phyloP scores from a whole-genome alignment of 1,140 invertebrate species.

The Drosophila pseudoobscura region DNA sequence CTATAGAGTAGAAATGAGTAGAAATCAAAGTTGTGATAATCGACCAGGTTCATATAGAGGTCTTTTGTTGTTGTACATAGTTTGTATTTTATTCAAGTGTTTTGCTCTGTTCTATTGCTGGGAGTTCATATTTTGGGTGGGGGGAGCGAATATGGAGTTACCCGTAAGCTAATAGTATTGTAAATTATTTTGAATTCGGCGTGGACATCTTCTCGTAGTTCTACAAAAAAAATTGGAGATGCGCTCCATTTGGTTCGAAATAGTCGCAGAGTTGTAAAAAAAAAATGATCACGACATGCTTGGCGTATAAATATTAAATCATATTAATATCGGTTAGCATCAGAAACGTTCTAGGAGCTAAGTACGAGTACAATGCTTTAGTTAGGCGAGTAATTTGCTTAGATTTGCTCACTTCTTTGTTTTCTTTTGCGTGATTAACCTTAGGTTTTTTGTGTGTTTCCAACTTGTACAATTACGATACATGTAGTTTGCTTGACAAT shows the following conservation, averaged over 20 bases:
- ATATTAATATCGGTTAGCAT: conserved; percentile 69
- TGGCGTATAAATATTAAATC: conserved; percentile 49
- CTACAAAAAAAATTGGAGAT: conserved; percentile 18
- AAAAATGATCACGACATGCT: conserved; percentile 51
- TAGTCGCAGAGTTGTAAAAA: conserved; percentile 13
- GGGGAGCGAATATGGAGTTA: not conserved
- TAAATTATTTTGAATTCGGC: conserved; percentile 20
- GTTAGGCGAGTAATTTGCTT: conserved; percentile 72
- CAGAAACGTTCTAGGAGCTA: conserved; percentile 62
- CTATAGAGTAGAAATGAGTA: too few relatives aligned
- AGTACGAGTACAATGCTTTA: conserved; percentile 70
- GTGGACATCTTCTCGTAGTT: not conserved
- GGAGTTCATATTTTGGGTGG: not conserved
- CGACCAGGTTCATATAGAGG: conserved; percentile 16
- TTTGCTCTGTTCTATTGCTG: conserved; percentile 57
- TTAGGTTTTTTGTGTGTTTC: conserved; percentile 39
- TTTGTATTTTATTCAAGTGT: conserved; percentile 79
- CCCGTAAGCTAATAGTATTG: conserved; percentile 13
- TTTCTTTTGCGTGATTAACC: conserved; percentile 38
- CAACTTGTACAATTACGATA: conserved; percentile 62
- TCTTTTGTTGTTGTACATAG: conserved; percentile 53
- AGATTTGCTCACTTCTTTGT: conserved; percentile 32
- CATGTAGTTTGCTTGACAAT: conserved; percentile 50
- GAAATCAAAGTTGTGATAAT: conserved; percentile 5
- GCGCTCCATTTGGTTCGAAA: conserved; percentile 4